These are phyloP conservation scores for Hydrocynus forskahlii DNA, from an alignment of 2,797 vertebrate genomes.

Conservation along the genomic window DNA sequence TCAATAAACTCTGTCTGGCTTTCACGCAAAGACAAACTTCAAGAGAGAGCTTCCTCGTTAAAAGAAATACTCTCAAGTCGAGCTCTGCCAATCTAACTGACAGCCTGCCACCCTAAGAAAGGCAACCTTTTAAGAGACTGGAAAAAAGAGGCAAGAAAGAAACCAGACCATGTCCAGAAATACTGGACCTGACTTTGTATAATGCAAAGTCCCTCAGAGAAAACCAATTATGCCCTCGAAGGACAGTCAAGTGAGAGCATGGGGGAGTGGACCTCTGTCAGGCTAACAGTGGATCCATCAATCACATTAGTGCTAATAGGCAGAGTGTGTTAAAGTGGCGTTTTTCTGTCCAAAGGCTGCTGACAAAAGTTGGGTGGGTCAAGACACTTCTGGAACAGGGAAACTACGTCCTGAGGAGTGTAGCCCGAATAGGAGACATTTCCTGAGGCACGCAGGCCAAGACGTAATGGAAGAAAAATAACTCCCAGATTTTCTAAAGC, in stretches of 20 bases:
- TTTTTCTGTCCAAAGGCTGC: constrained; percentile 39
- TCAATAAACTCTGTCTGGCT: constrained; percentile 54
- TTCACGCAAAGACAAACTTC: constrained; percentile 46
- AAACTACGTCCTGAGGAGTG: constrained; percentile 7
- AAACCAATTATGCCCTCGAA: constrained; percentile 16
- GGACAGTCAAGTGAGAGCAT: background rate
- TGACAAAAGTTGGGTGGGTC: constrained; percentile 12
- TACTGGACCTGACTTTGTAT: background rate
- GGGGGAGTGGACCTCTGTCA: background rate
- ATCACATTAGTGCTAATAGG: constrained; percentile 25
- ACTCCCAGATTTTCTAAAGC: constrained; percentile 19
- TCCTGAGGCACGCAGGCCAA: background rate
- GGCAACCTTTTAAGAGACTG: constrained; percentile 8
- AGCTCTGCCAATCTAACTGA: background rate
- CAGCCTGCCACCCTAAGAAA: background rate
- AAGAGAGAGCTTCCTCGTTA: constrained; percentile 53
- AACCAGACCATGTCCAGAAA: constrained; percentile 9
- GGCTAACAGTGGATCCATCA: constrained; percentile 38
- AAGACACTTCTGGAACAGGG: background rate
- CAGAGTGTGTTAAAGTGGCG: constrained; percentile 18
- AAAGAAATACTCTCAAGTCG: constrained; percentile 8
- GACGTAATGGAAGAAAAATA: constrained; percentile 39
- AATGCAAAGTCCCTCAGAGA: background rate
- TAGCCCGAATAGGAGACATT: background rate
- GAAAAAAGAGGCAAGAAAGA: background rate